Evolutionary conservation across 2,113 vertebrate genomes (phyloP), one percentile per base, ranked within the genome.

Genomic region (Lophochroa leadbeateri): DNA sequence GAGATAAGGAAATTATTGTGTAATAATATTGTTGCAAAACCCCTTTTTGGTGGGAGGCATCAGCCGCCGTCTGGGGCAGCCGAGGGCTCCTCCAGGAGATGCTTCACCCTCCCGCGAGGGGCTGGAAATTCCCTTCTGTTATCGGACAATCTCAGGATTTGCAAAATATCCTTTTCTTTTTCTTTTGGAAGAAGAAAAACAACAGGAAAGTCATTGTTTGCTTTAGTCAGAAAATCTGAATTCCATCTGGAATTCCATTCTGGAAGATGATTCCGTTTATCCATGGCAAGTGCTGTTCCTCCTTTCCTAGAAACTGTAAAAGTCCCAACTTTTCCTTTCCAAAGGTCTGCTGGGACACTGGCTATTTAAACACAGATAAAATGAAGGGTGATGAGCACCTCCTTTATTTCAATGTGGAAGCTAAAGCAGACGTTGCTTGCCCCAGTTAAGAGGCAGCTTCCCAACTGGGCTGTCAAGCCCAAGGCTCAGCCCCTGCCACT

Each of bases 171-270:
- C n/a, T 31, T 74, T n/a, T 35, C 44, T 21, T 5, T 28, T 57
- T 55, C 43, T 50, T 87, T 60, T 31, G 53, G 21, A n/a, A 74
- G 86, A 82, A 64, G 7, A 39, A 68, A 12, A 86, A 33, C 20
- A 90, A 86, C 86, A 84, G 92, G 89, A 96, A 97, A 91, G 47
- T 13, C 21, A 71, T 75, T 94, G 91, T 94, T 94, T 94, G 20
- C 74, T 82, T 84, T 94, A 53, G 72, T 86, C 64, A 23, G 37
- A 75, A 79, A 79, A 50, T 49, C 35, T 13, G 74, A 92, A 84
- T 86, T 78, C 46, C 76, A n/a, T 92, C 52, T 92, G 78, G 0
- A n/a, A n/a, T 58, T 58, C 33, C 6, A 9, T n/a, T 92, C 68
- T 78, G 83, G 49, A 67, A 74, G 61, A 39, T 33, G 3, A 60